Evolutionary conservation across 2,888 invertebrate species (phyloP), one percentile per base, ranked within the genome.

Genomic region (Tetramorium bicarinatum): DNA sequence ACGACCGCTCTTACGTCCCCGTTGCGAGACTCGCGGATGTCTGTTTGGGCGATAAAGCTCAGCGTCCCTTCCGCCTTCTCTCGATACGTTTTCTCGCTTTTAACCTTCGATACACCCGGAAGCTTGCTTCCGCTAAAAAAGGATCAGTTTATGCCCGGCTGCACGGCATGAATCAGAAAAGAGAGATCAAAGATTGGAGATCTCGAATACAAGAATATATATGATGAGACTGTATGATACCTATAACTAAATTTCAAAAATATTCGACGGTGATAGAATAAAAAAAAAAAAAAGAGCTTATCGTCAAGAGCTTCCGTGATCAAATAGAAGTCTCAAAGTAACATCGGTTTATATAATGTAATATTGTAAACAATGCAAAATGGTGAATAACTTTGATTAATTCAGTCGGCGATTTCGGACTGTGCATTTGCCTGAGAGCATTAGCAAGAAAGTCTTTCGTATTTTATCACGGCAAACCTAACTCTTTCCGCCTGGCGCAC

Each of bases 11-110:
- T 87, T 79, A 62, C 81, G 80, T 41, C 82, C 81, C 59, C 44
- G 67, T 72, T 49, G 80, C 76, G 77, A 83, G 72, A 81, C 64
- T 80, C 81, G 85, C 86, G 85, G 74, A 82, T 85, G 84, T 85
- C 85, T 86, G 77, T 69, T 75, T 38, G 59, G 59, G 74, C 87
- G 85, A 87, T 87, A 87, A 86, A 84, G 75, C 69, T 80, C 84
- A 86, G 85, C 89, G 52, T 76, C 29, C 64, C 29, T 76, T 76
- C 62, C 66, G 66, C 64, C 44, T 44, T 44, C 29, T 34, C 29
- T 4, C 15, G 29, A 21, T 62, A 76, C 44, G 52, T 44, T 76
- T 74, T 44, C 64, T 74, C 44, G 21, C 54, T 34, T 4, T 76
- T 62, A 64, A 29, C 64, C 34, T 13, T 41, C 62, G 75, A 54